These are phyloP conservation scores for Aptenodytes forsteri DNA, from an alignment of 2,113 vertebrate genomes.

Conservation along the genomic window DNA sequence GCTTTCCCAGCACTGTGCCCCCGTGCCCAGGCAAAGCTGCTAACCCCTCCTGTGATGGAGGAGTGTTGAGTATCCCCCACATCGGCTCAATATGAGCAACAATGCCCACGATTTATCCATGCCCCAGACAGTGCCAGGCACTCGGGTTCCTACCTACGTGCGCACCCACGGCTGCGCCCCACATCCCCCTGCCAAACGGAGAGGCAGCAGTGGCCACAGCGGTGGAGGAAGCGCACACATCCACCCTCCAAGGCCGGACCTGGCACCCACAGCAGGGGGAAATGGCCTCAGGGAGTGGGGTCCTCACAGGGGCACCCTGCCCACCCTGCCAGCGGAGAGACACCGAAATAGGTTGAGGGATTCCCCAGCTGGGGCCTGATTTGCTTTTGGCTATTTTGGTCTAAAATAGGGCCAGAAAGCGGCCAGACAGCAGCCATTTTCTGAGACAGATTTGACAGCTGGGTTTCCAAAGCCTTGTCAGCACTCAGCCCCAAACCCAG, in stretches of 20 bases:
- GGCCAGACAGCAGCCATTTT: neutral
- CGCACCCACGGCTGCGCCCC: neutral
- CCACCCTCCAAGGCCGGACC: neutral
- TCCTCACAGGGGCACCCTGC: neutral
- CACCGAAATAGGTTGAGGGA: neutral
- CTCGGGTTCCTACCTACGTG: accelerated
- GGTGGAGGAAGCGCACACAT: neutral
- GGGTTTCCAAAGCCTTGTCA: neutral
- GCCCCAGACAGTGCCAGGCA: neutral
- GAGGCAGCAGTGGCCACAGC: neutral
- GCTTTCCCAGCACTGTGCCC: neutral
- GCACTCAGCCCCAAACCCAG: neutral
- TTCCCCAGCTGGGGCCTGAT: neutral
- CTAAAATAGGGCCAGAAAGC: neutral
- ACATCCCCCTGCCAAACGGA: accelerated
- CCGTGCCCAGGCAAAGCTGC: neutral
- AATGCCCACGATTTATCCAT: accelerated
- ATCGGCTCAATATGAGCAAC: neutral
- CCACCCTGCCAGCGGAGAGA: neutral
- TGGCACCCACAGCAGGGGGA: neutral
- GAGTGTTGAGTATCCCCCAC: neutral
- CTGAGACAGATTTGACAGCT: neutral
- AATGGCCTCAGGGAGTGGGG: neutral
- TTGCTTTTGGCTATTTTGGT: neutral
- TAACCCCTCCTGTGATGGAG: accelerated